Evolutionary conservation across 2,113 vertebrate species (phyloP).

Genomic region (Microcebus tavaratra): DNA sequence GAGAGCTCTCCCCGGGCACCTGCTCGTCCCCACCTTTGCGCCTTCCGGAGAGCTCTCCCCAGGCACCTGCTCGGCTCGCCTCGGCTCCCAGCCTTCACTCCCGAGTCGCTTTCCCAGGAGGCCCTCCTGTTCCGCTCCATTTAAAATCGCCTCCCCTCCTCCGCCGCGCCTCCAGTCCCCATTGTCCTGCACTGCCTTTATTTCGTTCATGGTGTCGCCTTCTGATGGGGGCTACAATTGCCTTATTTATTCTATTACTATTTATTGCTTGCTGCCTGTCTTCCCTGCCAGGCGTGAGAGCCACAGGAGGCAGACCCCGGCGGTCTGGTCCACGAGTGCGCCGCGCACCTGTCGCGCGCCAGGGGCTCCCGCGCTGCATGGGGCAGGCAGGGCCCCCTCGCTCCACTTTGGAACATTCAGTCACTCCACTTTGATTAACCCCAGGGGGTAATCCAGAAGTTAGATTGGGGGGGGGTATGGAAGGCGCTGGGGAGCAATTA

Average conservation of each 20-base stretch:
- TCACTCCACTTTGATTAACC: too few relatives aligned
- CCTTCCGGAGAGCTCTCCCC: too few relatives aligned
- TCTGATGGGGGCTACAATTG: neutral
- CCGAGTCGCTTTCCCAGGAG: neutral
- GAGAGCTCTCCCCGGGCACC: too few relatives aligned
- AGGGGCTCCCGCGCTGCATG: neutral
- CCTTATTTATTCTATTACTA: neutral
- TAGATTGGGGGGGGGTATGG: neutral
- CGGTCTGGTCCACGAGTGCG: too few relatives aligned
- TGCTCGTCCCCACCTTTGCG: too few relatives aligned
- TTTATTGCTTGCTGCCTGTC: neutral
- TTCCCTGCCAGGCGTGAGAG: neutral
- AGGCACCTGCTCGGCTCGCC: too few relatives aligned
- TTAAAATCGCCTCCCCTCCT: neutral
- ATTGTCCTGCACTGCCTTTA: neutral
- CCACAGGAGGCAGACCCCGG: neutral
- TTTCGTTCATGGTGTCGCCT: neutral
- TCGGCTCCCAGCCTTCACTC: neutral
- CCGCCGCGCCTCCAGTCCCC: neutral
- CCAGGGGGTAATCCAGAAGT: neutral
- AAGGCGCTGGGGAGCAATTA: neutral
- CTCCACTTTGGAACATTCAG: neutral
- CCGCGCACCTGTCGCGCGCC: too few relatives aligned
- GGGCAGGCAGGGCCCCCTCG: neutral
- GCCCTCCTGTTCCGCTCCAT: neutral